Evolutionary conservation across 2,888 invertebrate species (phyloP).

Genomic region (Drosophila greeni): DNA sequence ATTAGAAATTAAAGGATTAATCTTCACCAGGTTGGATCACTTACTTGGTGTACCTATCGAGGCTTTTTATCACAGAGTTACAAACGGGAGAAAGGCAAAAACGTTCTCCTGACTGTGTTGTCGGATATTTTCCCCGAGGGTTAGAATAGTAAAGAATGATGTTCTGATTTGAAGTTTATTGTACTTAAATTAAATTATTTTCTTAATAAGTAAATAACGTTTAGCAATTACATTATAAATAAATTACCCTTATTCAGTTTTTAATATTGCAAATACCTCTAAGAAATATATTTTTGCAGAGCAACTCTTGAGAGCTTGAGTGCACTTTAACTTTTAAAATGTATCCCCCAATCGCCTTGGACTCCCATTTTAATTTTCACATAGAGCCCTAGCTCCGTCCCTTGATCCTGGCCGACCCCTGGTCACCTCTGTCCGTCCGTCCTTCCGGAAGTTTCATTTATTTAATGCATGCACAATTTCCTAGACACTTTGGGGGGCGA

Average conservation of each 20-base stretch:
- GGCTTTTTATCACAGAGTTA: background rate
- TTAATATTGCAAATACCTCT: no score
- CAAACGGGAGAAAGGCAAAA: background rate
- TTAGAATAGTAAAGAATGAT: background rate
- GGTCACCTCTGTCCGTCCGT: slow-evolving; percentile 48
- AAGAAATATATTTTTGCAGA: no score
- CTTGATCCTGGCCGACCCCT: slow-evolving; percentile 16
- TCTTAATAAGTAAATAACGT: no score
- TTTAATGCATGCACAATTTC: slow-evolving; percentile 73
- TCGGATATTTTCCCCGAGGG: background rate
- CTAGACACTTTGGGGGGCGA: slow-evolving; percentile 71
- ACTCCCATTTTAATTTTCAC: slow-evolving; percentile 31
- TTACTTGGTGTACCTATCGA: background rate
- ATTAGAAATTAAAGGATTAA: no score
- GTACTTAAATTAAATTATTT: no score
- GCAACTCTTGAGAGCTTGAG: no score
- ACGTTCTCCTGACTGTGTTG: background rate
- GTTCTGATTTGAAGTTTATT: background rate
- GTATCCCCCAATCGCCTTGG: slow-evolving; percentile 17
- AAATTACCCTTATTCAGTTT: no score
- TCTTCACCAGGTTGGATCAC: background rate
- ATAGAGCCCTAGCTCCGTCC: slow-evolving; percentile 15
- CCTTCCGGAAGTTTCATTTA: slow-evolving; percentile 73
- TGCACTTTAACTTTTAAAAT: slow-evolving; percentile 16
- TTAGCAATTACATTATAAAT: no score